Evolutionary conservation across 2,888 invertebrate species (phyloP).

Genomic region (Agrotis puta): DNA sequence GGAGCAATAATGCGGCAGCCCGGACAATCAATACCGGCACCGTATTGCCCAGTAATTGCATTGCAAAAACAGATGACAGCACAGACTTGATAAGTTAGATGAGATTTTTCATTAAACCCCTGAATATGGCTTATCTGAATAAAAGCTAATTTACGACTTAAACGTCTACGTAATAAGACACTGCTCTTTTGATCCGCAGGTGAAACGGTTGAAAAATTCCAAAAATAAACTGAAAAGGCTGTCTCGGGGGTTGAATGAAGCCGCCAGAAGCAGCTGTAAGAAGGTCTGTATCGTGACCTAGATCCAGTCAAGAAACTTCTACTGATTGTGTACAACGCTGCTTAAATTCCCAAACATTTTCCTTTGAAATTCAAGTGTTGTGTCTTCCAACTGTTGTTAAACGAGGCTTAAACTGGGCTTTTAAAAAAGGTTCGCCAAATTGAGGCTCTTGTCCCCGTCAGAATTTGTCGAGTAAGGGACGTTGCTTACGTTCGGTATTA

Average conservation of each 20-base stretch:
- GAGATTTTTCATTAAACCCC: constrained; percentile 18
- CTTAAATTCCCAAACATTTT: constrained; percentile 18
- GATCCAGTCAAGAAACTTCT: background rate
- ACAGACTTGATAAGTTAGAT: constrained; percentile 8
- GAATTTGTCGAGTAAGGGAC: background rate
- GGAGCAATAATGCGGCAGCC: background rate
- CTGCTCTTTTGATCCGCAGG: background rate
- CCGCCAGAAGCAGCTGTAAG: constrained; percentile 4
- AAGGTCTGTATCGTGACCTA: constrained; percentile 23
- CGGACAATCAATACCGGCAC: constrained; percentile 20
- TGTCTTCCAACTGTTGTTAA: constrained; percentile 7
- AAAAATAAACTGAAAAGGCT: constrained; percentile 8
- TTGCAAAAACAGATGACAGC: constrained; percentile 24
- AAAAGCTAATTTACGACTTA: constrained; percentile 1
- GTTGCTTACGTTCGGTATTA: too few species aligned
- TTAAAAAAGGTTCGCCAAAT: constrained; percentile 28
- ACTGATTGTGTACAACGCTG: background rate
- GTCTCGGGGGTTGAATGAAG: constrained; percentile 4
- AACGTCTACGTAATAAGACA: background rate
- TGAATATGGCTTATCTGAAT: background rate
- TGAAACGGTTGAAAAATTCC: background rate
- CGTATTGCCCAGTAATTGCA: constrained; percentile 34
- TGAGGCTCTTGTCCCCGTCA: constrained; percentile 16
- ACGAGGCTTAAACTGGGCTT: background rate
- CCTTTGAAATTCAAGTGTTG: constrained; percentile 10